These are phyloP conservation scores for Zaprionus kolodkinae DNA, from an alignment of 1,140 invertebrate species.

Conservation along the genomic window DNA sequence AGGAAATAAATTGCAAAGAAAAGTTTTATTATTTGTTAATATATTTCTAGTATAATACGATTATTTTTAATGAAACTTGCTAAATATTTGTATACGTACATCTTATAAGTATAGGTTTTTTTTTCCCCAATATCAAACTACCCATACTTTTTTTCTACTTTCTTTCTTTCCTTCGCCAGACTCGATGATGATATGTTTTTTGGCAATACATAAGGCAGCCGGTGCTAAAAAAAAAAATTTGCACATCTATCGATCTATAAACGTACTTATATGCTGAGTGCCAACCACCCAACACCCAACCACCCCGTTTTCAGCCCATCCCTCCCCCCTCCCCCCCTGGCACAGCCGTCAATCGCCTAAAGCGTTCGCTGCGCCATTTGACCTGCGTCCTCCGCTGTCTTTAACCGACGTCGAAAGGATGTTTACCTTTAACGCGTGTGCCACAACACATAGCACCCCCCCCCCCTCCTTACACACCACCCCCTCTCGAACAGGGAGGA, in stretches of 20 bases:
- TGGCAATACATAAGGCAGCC: slow-evolving; percentile 3
- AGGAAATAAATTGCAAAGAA: no score
- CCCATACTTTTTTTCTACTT: no score
- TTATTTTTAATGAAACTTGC: no score
- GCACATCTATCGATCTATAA: slow-evolving; percentile 46
- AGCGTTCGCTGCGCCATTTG: slow-evolving; percentile 61
- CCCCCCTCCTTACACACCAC: neutral
- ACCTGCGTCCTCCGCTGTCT: slow-evolving; percentile 50
- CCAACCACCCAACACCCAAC: slow-evolving; percentile 7
- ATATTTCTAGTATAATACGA: no score
- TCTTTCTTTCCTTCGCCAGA: neutral
- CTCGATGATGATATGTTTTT: neutral
- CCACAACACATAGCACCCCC: slow-evolving; percentile 35
- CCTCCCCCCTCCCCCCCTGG: neutral
- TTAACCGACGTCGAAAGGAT: slow-evolving; percentile 62
- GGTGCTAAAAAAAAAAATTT: slow-evolving; percentile 34
- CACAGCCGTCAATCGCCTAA: slow-evolving; percentile 30
- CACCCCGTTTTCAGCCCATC: neutral
- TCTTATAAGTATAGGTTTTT: no score
- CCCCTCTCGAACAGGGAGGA: slow-evolving; percentile 1
- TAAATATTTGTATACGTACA: no score
- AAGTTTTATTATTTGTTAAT: no score
- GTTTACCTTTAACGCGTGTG: slow-evolving; percentile 79
- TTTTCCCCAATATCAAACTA: no score
- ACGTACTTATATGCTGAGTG: slow-evolving; percentile 6